Evolutionary conservation across 2,113 vertebrate species (phyloP).

Genomic region (Pangasianodon hypophthalmus): DNA sequence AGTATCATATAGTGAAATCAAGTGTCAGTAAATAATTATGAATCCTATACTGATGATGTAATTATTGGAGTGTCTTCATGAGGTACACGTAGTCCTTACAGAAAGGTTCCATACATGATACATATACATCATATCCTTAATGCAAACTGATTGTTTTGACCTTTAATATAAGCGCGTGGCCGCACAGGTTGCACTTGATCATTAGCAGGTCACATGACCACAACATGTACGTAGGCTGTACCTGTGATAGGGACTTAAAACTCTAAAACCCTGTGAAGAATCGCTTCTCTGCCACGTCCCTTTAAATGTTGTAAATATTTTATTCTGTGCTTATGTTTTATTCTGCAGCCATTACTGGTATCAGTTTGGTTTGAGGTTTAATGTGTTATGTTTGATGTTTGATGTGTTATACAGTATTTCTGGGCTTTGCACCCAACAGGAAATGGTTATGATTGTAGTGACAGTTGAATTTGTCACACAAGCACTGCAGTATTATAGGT

Average conservation of each 20-base stretch:
- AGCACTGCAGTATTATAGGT: conserved; percentile 33
- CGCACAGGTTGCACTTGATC: background rate
- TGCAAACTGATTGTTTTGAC: background rate
- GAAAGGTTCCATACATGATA: background rate
- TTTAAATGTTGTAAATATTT: background rate
- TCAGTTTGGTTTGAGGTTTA: background rate
- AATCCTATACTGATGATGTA: background rate
- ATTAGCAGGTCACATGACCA: background rate
- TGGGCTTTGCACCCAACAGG: background rate
- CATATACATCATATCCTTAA: background rate
- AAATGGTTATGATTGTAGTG: conserved; percentile 44
- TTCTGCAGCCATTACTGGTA: background rate
- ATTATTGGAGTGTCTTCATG: background rate
- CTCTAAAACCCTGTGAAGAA: background rate
- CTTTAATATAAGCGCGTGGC: background rate
- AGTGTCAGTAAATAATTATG: background rate
- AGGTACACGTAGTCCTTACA: background rate
- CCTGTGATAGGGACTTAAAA: background rate
- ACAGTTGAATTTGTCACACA: conserved; percentile 46
- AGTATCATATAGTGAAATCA: background rate
- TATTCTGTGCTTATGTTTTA: background rate
- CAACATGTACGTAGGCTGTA: background rate
- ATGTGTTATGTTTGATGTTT: background rate
- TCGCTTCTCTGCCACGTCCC: background rate
- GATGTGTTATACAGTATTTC: background rate